These are phyloP conservation scores for Bombus haemorrhoidalis DNA, from an alignment of 1,140 invertebrate species.

Conservation along the genomic window DNA sequence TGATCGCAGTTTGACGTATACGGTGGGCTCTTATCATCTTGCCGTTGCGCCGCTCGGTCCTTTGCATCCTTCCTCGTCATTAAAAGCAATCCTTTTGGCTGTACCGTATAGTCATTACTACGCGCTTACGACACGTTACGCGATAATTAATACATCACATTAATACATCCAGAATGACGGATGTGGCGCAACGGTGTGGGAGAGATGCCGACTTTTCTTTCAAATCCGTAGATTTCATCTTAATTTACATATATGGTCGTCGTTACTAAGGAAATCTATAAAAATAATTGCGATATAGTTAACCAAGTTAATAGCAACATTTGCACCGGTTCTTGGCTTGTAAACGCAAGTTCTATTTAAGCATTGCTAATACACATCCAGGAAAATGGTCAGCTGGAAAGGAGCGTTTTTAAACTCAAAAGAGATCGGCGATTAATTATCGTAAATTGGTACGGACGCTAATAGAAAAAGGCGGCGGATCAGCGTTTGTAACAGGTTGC, in stretches of 20 bases:
- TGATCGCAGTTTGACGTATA: slow-evolving; percentile 64
- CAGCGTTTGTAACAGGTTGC: slow-evolving; percentile 46
- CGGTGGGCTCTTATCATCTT: slow-evolving; percentile 55
- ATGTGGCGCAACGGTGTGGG: neutral
- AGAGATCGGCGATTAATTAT: slow-evolving; percentile 21
- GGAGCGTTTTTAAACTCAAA: too few species aligned
- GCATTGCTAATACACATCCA: too few species aligned
- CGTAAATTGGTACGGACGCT: neutral
- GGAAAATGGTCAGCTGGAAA: too few species aligned
- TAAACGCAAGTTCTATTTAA: too few species aligned
- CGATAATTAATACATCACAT: slow-evolving; percentile 64
- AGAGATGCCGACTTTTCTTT: neutral
- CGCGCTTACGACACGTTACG: slow-evolving; percentile 46
- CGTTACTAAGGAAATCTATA: neutral
- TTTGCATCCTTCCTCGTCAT: slow-evolving; percentile 61
- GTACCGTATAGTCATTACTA: slow-evolving; percentile 13
- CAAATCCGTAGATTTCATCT: neutral
- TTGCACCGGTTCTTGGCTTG: too few species aligned
- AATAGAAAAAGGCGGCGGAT: slow-evolving; percentile 32
- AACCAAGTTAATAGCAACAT: too few species aligned
- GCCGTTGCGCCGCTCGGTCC: neutral
- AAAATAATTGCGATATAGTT: neutral
- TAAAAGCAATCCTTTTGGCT: slow-evolving; percentile 47
- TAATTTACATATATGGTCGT: neutral
- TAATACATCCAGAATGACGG: slow-evolving; percentile 11